A percentile compares a stretch with the other conserved stretches of the same genome.
phyloP scores from a whole-genome alignment of 2,113 vertebrate genomes.

The Hystrix cristata region DNA sequence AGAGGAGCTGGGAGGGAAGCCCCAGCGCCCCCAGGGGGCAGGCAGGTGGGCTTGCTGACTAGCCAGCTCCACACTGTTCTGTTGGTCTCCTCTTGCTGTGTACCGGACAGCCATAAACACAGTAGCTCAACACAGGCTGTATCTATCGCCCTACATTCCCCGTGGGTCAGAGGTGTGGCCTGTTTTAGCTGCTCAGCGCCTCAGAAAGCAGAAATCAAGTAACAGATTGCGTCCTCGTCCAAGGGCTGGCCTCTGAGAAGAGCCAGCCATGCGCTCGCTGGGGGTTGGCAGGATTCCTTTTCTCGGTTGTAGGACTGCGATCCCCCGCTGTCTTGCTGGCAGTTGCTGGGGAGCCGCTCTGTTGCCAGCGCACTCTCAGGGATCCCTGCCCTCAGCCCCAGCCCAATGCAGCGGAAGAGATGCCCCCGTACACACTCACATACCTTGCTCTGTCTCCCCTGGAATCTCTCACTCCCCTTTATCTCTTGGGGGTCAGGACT shows the following conservation, averaged over 20 bases:
- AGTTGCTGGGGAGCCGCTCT: accelerated
- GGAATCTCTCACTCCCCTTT: neutral
- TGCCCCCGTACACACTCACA: neutral
- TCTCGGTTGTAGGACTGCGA: neutral
- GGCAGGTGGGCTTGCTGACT: neutral
- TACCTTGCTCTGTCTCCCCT: neutral
- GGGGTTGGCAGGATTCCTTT: neutral
- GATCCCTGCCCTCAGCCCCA: neutral
- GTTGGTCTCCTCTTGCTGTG: neutral
- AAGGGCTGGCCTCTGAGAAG: too few relatives aligned
- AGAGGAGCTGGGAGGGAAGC: neutral
- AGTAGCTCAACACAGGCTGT: neutral
- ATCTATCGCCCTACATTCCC: neutral
- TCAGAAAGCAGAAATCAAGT: neutral
- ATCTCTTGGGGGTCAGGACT: neutral
- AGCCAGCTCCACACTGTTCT: neutral
- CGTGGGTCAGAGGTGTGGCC: too few relatives aligned
- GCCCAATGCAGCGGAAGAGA: neutral
- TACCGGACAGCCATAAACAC: neutral
- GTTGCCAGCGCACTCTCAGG: neutral
- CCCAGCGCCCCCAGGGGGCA: accelerated
- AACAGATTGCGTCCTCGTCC: neutral
- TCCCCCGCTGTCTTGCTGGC: too few relatives aligned
- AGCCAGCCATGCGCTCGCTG: neutral
- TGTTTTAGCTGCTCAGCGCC: neutral